Evolutionary conservation across 2,113 vertebrate genomes (phyloP).

Genomic region (Dicrurus megarhynchus): DNA sequence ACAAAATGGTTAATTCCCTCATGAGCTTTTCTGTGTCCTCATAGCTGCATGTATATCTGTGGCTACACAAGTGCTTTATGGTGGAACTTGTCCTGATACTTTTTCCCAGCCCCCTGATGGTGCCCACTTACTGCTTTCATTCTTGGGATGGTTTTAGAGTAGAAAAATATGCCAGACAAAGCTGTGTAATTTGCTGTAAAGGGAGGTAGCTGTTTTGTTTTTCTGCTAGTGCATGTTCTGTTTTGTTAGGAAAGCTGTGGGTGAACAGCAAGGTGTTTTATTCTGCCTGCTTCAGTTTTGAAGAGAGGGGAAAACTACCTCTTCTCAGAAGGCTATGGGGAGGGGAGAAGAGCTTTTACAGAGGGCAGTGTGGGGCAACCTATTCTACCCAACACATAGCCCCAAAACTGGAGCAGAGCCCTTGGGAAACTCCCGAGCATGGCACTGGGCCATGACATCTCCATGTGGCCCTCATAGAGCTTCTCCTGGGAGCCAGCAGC

Average conservation of each 20-base stretch:
- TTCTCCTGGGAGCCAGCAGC: not conserved
- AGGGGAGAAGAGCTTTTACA: not conserved
- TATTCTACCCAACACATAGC: accelerated
- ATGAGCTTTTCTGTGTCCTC: not conserved
- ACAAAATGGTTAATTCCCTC: not conserved
- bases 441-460: not conserved
- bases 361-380: not conserved
- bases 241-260: not conserved
- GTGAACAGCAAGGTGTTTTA: not conserved
- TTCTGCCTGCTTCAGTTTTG: not conserved
- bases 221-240: not conserved
- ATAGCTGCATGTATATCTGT: not conserved
- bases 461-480: accelerated
- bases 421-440: accelerated
- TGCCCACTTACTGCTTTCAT: not conserved
- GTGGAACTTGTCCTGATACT: not conserved
- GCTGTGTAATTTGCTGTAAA: not conserved
- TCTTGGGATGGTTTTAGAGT: not conserved
- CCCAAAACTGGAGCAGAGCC: not conserved
- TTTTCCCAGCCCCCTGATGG: not conserved
- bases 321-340: not conserved
- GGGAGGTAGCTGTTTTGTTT: not conserved
- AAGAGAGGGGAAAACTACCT: not conserved
- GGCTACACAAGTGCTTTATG: not conserved
- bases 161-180: not conserved